Conservation (phyloP, 2,888 invertebrate species). For the Biston betularia region DNA sequence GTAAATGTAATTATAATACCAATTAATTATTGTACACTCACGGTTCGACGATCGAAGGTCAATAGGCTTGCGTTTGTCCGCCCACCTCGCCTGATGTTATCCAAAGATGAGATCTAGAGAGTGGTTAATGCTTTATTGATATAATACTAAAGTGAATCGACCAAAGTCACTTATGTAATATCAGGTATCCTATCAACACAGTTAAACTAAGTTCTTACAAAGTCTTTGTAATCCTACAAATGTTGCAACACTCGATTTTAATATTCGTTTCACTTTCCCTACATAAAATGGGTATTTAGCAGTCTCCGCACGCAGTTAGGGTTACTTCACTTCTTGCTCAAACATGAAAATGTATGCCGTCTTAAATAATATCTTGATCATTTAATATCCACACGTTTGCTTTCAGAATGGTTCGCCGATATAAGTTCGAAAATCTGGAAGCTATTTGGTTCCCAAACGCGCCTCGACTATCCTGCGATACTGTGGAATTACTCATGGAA, state of each 20-base stretch:
- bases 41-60: too few relatives aligned
- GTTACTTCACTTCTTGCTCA: constrained; percentile 11
- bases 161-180: too few relatives aligned
- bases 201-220: not conserved
- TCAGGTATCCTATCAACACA: not conserved
- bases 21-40: too few relatives aligned
- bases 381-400: constrained; percentile 1
- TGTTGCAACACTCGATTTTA: not conserved
- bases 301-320: constrained; percentile 2
- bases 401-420: constrained; percentile 88
- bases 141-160: too few relatives aligned
- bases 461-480: constrained; percentile 86
- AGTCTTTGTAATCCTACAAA: not conserved
- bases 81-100: too few relatives aligned
- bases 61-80: too few relatives aligned
- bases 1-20: too few relatives aligned
- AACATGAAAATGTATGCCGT: not conserved
- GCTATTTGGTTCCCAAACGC: constrained; percentile 90
- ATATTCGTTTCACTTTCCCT: constrained; percentile 9
- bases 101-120: too few relatives aligned
- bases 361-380: not conserved
- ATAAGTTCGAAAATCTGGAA: constrained; percentile 88
- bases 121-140: too few relatives aligned
- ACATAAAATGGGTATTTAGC: not conserved
- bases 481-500: constrained; percentile 89